phyloP scores from a whole-genome alignment of 2,888 invertebrate genomes.

The Mamestra brassicae region DNA sequence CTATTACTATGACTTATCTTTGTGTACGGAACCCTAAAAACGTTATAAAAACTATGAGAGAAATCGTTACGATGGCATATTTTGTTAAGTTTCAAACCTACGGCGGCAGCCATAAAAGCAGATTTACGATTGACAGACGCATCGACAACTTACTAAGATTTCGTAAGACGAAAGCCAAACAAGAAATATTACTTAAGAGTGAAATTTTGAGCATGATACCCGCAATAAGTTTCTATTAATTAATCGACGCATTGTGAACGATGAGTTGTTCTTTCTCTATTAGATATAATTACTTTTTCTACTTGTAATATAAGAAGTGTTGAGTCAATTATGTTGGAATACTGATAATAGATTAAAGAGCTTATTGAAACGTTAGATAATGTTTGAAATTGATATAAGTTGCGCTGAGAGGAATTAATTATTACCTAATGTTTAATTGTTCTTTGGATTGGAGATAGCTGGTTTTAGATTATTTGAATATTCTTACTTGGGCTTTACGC shows the following conservation, averaged over 20 bases:
- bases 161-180: slow-evolving; percentile 64
- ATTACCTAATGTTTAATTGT: slow-evolving; percentile 27
- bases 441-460: slow-evolving; percentile 10
- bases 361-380: slow-evolving; percentile 49
- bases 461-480: too few species aligned
- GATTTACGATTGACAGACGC: slow-evolving; percentile 37
- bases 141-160: slow-evolving; percentile 28
- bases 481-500: too few species aligned
- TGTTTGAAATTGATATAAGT: slow-evolving; percentile 27
- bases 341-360: slow-evolving; percentile 21
- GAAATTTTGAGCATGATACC: slow-evolving; percentile 65
- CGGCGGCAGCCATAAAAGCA: slow-evolving; percentile 18
- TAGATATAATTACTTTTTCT: slow-evolving; percentile 28
- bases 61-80: background rate
- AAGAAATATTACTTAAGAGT: slow-evolving; percentile 71
- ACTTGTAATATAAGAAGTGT: slow-evolving; percentile 33
- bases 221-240: slow-evolving; percentile 60
- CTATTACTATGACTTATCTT: too few species aligned
- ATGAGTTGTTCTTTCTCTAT: slow-evolving; percentile 42
- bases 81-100: background rate
- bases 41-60: background rate
- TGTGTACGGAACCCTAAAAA: too few species aligned
- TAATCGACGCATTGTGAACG: slow-evolving; percentile 50
- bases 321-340: slow-evolving; percentile 40
- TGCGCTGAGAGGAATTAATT: slow-evolving; percentile 34